Evolutionary conservation across 2,888 invertebrate species (phyloP).

Genomic region (Holacanthella duospinosa): DNA sequence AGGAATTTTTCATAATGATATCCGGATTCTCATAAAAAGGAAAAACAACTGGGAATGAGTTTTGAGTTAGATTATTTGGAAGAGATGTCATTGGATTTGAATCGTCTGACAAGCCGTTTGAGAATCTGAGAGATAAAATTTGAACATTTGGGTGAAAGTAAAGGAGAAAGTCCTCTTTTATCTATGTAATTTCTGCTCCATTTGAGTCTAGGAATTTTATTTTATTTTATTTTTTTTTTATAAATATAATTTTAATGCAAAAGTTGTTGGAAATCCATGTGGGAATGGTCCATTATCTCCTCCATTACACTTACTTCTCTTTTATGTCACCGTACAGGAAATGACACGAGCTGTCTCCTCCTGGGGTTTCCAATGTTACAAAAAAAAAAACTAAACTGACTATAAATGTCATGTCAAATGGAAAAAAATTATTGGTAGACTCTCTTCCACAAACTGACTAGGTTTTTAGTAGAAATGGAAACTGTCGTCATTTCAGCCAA

Average conservation of each 20-base stretch:
- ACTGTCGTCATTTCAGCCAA: too few species aligned
- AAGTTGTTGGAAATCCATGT: background rate
- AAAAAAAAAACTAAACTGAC: background rate
- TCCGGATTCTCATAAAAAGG: background rate
- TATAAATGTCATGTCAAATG: conserved; percentile 2
- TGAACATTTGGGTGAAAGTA: background rate
- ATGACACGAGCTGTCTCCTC: too few species aligned
- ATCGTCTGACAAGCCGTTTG: background rate
- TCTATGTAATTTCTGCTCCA: background rate
- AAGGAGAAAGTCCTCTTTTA: background rate
- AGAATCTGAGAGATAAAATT: background rate
- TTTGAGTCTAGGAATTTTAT: background rate
- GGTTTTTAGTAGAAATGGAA: too few species aligned
- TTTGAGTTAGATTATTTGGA: background rate
- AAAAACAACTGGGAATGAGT: background rate
- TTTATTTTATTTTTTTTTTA: background rate
- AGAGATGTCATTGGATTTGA: background rate
- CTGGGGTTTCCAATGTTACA: background rate
- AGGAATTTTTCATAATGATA: background rate
- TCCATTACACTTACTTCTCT: conserved; percentile 2
- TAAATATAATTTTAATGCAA: conserved; percentile 6
- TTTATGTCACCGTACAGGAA: background rate
- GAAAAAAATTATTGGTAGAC: background rate
- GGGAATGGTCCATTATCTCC: conserved; percentile 3
- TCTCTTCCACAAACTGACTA: background rate